Conservation (phyloP, 2,113 vertebrate genomes). For the Bubalus kerabau region DNA sequence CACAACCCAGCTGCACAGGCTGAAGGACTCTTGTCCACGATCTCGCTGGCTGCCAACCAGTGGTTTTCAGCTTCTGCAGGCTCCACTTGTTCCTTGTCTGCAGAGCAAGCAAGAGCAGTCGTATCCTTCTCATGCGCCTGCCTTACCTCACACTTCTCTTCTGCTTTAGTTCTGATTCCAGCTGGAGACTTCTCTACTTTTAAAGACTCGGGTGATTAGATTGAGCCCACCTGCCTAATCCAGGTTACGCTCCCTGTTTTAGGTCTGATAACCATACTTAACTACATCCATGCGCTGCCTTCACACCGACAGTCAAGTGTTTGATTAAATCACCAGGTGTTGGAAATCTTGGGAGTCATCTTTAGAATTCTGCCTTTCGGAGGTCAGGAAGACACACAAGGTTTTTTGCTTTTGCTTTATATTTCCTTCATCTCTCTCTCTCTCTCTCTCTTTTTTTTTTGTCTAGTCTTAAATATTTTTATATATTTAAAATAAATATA, state of each 20-base stretch:
- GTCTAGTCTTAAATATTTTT: neutral
- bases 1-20: neutral
- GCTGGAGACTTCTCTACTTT: neutral
- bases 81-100: neutral
- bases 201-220: neutral
- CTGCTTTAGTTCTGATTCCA: neutral
- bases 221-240: neutral
- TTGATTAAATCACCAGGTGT: neutral
- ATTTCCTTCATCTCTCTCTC: neutral
- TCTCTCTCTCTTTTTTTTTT: neutral
- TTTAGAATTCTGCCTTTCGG: neutral
- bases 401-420: neutral
- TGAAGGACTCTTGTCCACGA: fast-evolving
- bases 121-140: fast-evolving
- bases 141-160: neutral
- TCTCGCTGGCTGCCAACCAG: neutral
- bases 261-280: neutral
- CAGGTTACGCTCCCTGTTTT: fast-evolving
- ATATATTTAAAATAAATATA: neutral
- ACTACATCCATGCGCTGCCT: too few relatives aligned
- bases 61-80: neutral
- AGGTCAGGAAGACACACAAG: neutral
- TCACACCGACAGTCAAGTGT: neutral
- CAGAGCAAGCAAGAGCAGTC: fast-evolving
- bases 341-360: neutral